Base-by-base conservation (phyloP, 1,140 invertebrate species). In the Mactra quadrangularis region DNA sequence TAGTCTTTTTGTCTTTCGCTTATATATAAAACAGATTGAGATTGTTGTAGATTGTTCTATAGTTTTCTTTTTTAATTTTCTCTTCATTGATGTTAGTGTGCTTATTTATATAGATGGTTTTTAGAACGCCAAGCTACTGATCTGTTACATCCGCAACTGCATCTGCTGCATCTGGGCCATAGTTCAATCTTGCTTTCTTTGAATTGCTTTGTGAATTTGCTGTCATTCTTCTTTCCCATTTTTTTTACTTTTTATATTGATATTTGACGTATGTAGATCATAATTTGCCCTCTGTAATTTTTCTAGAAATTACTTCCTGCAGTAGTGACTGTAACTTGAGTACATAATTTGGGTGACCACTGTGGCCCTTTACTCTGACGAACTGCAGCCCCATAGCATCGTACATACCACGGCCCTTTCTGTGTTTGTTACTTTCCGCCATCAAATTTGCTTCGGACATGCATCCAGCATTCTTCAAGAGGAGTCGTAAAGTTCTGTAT, bases 401-500 rank as follows among this genome's bases (percentile, higher is more conserved):
- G 19, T 55, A 1, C 59, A 52, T 85, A 57, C 75, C 83, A 84
- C 17, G 76, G 75, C 2, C 75, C 64, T 13, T 50, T 50, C 7
- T 79, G 41, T 33, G 70, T 76, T 27, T 27, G 15, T n/a, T 75
- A 29, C 86, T 94, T 94, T 19, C 92, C 93, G 52, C 89, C 87
- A 33, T 90, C 86, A 71, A 77, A 85, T 84, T 93, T 93, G n/a
- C 0, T 71, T 11, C 92, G 60, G 13, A 88, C 84, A 7, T 82
- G 68, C 84, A 93, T 91, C 86, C 90, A 93, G n/a, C 53, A 29
- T 88, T 94, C 93, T 7, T 88, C 90, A 31, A 74, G 33, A 83
- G 94, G 94, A 60, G 91, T 94, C 33, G 90, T 92, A 27, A 88
- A 85, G 74, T 92, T 88, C 1, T 86, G 59, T 11, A 94, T 71